A percentile compares a stretch with the other conserved stretches of the same genome.
Conservation (phyloP, 2,797 vertebrate genomes). For the Sciurus carolinensis region DNA sequence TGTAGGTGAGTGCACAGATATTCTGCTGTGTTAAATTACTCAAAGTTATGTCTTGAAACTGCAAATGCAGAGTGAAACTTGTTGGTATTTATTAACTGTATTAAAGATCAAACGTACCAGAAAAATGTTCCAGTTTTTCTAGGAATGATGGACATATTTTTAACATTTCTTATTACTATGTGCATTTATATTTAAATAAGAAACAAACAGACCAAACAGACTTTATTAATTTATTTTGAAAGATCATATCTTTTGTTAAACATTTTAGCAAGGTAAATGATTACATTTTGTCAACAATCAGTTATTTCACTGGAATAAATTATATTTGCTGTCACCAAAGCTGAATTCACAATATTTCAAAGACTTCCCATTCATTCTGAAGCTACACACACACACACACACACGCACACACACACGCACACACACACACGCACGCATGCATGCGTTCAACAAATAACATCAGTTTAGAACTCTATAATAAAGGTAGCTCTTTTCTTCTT, state of each 20-base stretch:
- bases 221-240: slow-evolving; percentile 20
- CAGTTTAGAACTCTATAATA: not conserved
- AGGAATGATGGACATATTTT: not conserved
- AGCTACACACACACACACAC: not conserved
- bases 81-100: not conserved
- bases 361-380: not conserved
- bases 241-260: not conserved
- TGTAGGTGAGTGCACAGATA: not conserved
- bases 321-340: not conserved
- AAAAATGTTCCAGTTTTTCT: not conserved
- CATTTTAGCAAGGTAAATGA: not conserved
- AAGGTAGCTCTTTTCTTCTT: not conserved
- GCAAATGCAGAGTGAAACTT: not conserved
- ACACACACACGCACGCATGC: not conserved
- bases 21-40: slow-evolving; percentile 22
- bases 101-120: slow-evolving; percentile 19
- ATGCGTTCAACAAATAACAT: not conserved
- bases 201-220: not conserved
- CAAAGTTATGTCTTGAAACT: slow-evolving; percentile 30
- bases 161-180: not conserved
- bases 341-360: not conserved
- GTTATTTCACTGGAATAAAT: slow-evolving; percentile 26
- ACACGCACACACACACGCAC: not conserved
- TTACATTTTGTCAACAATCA: not conserved
- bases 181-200: not conserved